A percentile compares a stretch with the other conserved stretches of the same genome.
Evolutionary conservation across 2,113 vertebrate genomes (phyloP).

Genomic region (Semicossyphus pulcher): DNA sequence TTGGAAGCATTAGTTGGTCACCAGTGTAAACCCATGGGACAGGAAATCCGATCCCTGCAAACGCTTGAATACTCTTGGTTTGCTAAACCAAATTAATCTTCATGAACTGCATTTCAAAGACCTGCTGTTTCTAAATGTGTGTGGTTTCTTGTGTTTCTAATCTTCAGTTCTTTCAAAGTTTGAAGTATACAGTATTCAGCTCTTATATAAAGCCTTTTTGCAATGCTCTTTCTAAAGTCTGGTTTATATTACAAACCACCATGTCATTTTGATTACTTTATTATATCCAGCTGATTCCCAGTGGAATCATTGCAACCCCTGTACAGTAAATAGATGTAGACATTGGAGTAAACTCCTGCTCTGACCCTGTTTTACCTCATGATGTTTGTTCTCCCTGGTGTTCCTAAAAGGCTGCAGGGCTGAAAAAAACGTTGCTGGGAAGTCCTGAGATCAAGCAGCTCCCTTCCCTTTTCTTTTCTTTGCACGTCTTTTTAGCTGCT

Average conservation of each 20-base stretch:
- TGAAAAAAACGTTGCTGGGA: constrained; percentile 41
- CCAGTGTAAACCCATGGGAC: too few species aligned
- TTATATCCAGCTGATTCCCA: constrained; percentile 68
- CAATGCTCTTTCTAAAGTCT: constrained; percentile 33
- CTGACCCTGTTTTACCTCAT: constrained; percentile 54
- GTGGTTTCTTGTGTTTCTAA: constrained; percentile 53
- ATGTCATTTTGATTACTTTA: constrained; percentile 62
- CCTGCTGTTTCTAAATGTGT: background rate
- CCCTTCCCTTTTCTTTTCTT: background rate
- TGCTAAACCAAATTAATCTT: constrained; percentile 1
- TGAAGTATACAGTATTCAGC: background rate
- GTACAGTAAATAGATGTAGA: constrained; percentile 51
- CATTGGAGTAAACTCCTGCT: constrained; percentile 36
- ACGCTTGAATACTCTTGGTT: too few species aligned
- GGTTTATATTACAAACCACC: constrained; percentile 54
- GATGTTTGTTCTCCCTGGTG: constrained; percentile 43
- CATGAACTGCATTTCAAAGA: background rate
- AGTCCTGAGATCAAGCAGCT: constrained; percentile 13
- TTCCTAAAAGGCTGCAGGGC: constrained; percentile 41
- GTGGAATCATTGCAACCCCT: constrained; percentile 30
- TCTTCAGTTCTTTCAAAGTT: constrained; percentile 37
- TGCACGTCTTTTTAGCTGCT: background rate
- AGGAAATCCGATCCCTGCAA: too few species aligned
- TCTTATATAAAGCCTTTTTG: constrained; percentile 37
- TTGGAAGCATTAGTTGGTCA: too few species aligned